Evolutionary conservation across 1,140 invertebrate species (phyloP), one percentile per base, ranked within the genome.

Genomic region (Tribolium castaneum): DNA sequence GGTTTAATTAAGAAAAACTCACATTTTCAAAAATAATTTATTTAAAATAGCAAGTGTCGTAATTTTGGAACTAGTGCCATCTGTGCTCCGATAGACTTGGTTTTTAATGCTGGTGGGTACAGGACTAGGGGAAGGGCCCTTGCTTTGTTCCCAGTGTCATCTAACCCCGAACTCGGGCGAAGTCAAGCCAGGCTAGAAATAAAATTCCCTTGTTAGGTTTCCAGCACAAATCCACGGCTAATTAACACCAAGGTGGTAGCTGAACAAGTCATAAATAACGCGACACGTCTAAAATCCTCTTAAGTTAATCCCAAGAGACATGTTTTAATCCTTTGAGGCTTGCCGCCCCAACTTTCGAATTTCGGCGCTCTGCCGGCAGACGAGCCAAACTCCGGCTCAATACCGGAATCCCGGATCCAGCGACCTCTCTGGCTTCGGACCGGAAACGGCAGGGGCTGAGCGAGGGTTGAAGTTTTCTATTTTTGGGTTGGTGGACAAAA

Each of bases 31-130:
- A 45, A 45, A 45, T 9, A 10, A 45, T 45, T 45, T 45, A 10
- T 45, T 45, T 45, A 52, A 52, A 14, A 52, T 9, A n/a, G 39
- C 1, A 9, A 22, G 10, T n/a, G 14, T 59, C 1, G 54, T 25
- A 66, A 35, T 66, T 45, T 30, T 66, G 59, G 30, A 35, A 66
- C 59, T 66, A 66, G 59, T 35, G 59, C 59, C 59, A 66, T 66
- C 59, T 66, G 30, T 66, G 59, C 59, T 66, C 30, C 59, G 30
- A 34, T 66, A 66, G 59, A 66, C 25, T 35, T 66, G 59, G 25
- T 66, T 66, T 66, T 66, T 66, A 66, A 66, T 66, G 59, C 3
- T 30, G 14, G 30, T 9, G 35, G 25, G 59, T 66, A 66, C 22
- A 22, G 12, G n/a, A n/a, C 30, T 35, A 14, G 25, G 59, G 59